Base-by-base conservation (phyloP, 2,113 vertebrate genomes). In the Cervus canadensis region DNA sequence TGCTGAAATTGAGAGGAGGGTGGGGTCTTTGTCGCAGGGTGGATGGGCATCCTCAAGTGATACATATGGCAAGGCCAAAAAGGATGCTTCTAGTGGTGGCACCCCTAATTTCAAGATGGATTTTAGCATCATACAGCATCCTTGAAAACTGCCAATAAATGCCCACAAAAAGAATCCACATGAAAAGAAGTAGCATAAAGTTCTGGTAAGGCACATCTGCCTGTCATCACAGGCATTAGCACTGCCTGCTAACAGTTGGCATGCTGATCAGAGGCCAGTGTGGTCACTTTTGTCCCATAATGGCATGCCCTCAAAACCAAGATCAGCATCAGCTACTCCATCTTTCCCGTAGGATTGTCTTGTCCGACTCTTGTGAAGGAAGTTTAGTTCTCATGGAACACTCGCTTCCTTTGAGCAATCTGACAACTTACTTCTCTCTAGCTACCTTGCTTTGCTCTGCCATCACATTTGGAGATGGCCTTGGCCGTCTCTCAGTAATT, bases 111-210 rank as follows among this genome's bases (percentile, higher is more conserved):
- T 96, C 45, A 96, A 57, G 54, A 95, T 90, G 48, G 54, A 59
- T 92, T 36, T 79, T 83, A 95, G 59, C 43, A 26, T 84, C 60
- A 85, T 60, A 79, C 26, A 94, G 14, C 36, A 81, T 93, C 93
- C 94, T 95, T 85, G 52, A 81, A 92, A 96, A 97, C 74, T 93
- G 17, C 87, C 60, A 74, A 10, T 56, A 48, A 91, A 67, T 67
- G 36, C 28, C 60, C 45, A 56, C 21, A 12, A 54, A 54, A 82
- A 82, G 79, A 91, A 78, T 74, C 19, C 87, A 64, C 26, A 88
- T 10, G 15, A 84, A 89, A 89, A 96, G n/a, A 88, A 60, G 40
- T 48, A 87, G 48, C 52, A 54, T 87, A 23, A 97, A 82, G 45
- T 89, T 96, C 56, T 71, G 45, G 87, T 85, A 90, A 97, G 59